phyloP scores from a whole-genome alignment of 2,113 vertebrate species.

The Pungitius pungitius region DNA sequence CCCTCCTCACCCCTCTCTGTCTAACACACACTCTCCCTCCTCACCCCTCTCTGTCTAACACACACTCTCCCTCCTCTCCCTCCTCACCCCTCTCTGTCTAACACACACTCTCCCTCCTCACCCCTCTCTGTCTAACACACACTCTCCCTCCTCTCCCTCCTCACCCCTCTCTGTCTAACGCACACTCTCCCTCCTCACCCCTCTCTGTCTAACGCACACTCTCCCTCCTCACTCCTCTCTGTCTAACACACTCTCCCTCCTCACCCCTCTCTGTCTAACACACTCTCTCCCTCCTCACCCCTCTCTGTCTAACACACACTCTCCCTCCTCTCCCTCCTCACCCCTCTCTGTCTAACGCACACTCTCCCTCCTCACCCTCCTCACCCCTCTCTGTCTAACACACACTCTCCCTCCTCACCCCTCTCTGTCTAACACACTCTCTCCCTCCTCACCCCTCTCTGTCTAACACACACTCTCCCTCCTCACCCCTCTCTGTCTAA shows the following conservation, averaged over 20 bases:
- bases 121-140: slow-evolving; percentile 59
- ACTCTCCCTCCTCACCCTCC: slow-evolving; percentile 57
- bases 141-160: slow-evolving; percentile 57
- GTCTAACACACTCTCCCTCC: slow-evolving; percentile 60
- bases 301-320: slow-evolving; percentile 59
- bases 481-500: slow-evolving; percentile 59
- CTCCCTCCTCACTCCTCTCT: slow-evolving; percentile 56
- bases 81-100: slow-evolving; percentile 57
- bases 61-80: slow-evolving; percentile 59
- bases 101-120: slow-evolving; percentile 59
- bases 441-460: slow-evolving; percentile 56
- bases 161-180: slow-evolving; percentile 58
- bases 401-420: slow-evolving; percentile 56
- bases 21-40: slow-evolving; percentile 60
- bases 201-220: slow-evolving; percentile 58
- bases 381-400: slow-evolving; percentile 58
- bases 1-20: slow-evolving; percentile 32
- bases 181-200: slow-evolving; percentile 56
- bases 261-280: slow-evolving; percentile 58
- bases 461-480: slow-evolving; percentile 61
- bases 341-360: slow-evolving; percentile 59
- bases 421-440: slow-evolving; percentile 58
- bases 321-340: too few relatives aligned
- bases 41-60: slow-evolving; percentile 58
- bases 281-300: slow-evolving; percentile 56